Base-by-base conservation (phyloP, 2,113 vertebrate species). In the Mesoclemmys tuberculata region DNA sequence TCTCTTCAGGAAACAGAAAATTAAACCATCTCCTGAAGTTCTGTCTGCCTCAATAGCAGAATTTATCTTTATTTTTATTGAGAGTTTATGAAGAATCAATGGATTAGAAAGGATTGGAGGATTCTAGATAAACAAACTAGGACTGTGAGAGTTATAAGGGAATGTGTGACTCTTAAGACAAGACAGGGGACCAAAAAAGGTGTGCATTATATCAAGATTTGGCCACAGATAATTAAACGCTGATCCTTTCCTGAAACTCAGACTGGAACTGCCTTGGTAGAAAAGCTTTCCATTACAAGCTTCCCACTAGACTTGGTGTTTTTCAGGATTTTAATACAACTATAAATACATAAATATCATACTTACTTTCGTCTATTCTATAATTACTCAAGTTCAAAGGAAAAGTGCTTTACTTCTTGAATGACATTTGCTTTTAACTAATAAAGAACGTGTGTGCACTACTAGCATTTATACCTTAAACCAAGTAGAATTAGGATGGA, bases 71-170 rank as follows among this genome's bases (percentile, higher is more conserved):
- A 71, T 38, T 71, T 84, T 58, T 80, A 78, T 85, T 79, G n/a
- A 92, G 81, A 95, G 4, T 29, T 78, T 41, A 52, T 19, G 71
- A 85, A 88, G 27, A 22, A 68, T 92, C 81, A 51, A 24, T 80
- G 12, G 21, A 27, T 22, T 35, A 56, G 6, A 44, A 79, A 46
- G 51, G 46, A 90, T 10, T 0, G 8, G 2, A 13, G 92, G 0
- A 0, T 51, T 93, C 78, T 35, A 85, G 86, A 83, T 22, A 85
- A 93, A 64, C 1, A 48, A 8, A 4, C 88, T 3, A 8, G 87
- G 4, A 83, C 41, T 14, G 11, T 77, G 41, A 0, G 5, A 61
- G 2, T 3, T 48, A 75, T 10, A 46, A 9, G 74, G 2, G 24
- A 31, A 93, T 31, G 75, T 44, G 0, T 11, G 10, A 1, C 49